Percentiles rank a stretch among this genome's conserved stretches.
These are phyloP conservation scores for Lasaia peninsularis DNA, from an alignment of 1,140 invertebrate genomes.

Conservation along the genomic window DNA sequence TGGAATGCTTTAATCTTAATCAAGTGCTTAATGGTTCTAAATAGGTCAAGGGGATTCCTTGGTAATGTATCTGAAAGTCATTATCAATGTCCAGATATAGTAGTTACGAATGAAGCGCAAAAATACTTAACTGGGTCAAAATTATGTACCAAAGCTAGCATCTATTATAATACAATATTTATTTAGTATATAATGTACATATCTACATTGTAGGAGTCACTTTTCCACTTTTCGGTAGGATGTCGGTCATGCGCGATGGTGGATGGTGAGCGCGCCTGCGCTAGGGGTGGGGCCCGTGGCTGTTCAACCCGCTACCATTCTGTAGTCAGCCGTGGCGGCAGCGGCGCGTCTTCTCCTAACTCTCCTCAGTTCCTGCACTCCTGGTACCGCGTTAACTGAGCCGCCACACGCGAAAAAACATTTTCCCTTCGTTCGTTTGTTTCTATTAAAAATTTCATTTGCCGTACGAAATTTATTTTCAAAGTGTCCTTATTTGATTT, in stretches of 20 bases:
- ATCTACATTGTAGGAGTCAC: conserved; percentile 74
- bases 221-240: conserved; percentile 74
- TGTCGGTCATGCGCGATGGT: conserved; percentile 67
- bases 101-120: conserved; percentile 19
- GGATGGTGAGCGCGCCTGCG: conserved; percentile 49
- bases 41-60: conserved; percentile 20
- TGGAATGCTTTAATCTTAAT: not conserved
- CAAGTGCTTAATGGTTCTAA: conserved; percentile 9
- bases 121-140: conserved; percentile 47
- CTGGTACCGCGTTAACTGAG: conserved; percentile 54
- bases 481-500: conserved; percentile 49
- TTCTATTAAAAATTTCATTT: conserved; percentile 36
- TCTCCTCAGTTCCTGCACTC: conserved; percentile 32
- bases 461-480: conserved; percentile 44
- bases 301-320: conserved; percentile 66
- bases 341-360: conserved; percentile 43
- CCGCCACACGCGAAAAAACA: conserved; percentile 53
- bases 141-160: conserved; percentile 43
- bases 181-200: conserved; percentile 71
- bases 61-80: not conserved
- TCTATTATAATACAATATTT: conserved; percentile 69
- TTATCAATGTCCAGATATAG: conserved; percentile 8
- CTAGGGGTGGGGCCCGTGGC: conserved; percentile 66
- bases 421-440: conserved; percentile 58
- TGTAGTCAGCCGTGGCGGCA: conserved; percentile 64